These are phyloP conservation scores for Percopsis omiscomaycus DNA, from an alignment of 2,797 vertebrate species.

Conservation along the genomic window DNA sequence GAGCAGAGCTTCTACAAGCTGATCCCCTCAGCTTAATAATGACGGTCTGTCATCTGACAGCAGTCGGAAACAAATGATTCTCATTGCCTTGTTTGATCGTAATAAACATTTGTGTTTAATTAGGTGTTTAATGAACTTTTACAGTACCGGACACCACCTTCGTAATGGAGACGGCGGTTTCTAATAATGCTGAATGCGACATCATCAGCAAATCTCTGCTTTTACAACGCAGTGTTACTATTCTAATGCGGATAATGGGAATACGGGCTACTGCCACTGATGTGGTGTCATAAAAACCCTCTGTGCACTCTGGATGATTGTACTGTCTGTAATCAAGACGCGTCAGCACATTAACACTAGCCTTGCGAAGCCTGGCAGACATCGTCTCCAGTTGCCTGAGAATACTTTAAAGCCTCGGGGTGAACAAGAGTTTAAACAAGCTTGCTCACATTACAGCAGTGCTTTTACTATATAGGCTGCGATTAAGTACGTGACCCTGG, in stretches of 20 bases:
- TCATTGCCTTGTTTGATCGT: neutral
- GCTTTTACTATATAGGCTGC: constrained; percentile 19
- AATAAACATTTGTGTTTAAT: constrained; percentile 12
- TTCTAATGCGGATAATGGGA: neutral
- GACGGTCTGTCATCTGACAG: neutral
- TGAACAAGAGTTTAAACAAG: constrained; percentile 47
- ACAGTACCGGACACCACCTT: neutral
- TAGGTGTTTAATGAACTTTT: neutral
- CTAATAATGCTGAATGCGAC: neutral
- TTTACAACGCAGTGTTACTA: too few relatives aligned
- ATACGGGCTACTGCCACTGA: neutral
- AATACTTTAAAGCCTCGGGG: constrained; percentile 14
- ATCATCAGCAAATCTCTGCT: neutral
- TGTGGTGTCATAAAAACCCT: neutral
- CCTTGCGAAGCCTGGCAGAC: constrained; percentile 26
- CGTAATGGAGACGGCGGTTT: neutral
- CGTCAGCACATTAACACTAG: constrained; percentile 47
- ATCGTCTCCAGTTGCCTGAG: constrained; percentile 40
- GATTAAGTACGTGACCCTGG: constrained; percentile 22
- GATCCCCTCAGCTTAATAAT: constrained; percentile 8
- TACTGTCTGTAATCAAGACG: constrained; percentile 35
- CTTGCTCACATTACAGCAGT: constrained; percentile 15
- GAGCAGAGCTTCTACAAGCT: constrained; percentile 9
- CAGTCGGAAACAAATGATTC: constrained; percentile 6
- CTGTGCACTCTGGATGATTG: constrained; percentile 58